phyloP scores from a whole-genome alignment of 2,797 vertebrate genomes.

The Diplodus puntazzo region DNA sequence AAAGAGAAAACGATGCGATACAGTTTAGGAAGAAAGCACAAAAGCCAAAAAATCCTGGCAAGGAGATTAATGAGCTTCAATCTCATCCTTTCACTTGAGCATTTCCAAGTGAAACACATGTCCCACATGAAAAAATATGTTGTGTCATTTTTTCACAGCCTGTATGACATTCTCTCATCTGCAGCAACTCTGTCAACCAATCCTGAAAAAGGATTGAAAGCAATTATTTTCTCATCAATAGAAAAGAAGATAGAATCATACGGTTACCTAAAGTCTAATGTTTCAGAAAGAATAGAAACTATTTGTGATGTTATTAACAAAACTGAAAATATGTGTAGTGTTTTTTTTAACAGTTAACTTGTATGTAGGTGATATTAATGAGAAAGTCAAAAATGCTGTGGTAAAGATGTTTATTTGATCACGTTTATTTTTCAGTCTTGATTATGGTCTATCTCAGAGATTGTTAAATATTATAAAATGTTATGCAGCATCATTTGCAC shows the following conservation, averaged over 20 bases:
- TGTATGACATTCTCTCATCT: background rate
- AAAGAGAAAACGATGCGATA: background rate
- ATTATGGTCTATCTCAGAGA: too few relatives aligned
- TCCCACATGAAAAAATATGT: background rate
- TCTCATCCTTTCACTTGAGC: background rate
- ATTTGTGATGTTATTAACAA: too few relatives aligned
- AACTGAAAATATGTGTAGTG: too few relatives aligned
- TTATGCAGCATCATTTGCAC: too few relatives aligned
- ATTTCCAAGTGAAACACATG: background rate
- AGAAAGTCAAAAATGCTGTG: too few relatives aligned
- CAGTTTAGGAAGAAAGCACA: background rate
- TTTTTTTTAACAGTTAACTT: too few relatives aligned
- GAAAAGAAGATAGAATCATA: background rate
- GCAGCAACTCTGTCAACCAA: background rate
- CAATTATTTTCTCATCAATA: background rate
- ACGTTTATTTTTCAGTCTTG: too few relatives aligned
- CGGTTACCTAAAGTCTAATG: background rate
- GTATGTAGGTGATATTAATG: too few relatives aligned
- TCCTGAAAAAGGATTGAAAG: background rate
- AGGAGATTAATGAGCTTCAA: background rate
- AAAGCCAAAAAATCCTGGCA: background rate
- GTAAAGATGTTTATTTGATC: too few relatives aligned
- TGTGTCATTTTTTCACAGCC: background rate
- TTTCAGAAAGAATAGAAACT: background rate
- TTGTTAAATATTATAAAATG: too few relatives aligned